These are phyloP conservation scores for Patella pellucida DNA, from an alignment of 2,888 invertebrate genomes.

Conservation along the genomic window DNA sequence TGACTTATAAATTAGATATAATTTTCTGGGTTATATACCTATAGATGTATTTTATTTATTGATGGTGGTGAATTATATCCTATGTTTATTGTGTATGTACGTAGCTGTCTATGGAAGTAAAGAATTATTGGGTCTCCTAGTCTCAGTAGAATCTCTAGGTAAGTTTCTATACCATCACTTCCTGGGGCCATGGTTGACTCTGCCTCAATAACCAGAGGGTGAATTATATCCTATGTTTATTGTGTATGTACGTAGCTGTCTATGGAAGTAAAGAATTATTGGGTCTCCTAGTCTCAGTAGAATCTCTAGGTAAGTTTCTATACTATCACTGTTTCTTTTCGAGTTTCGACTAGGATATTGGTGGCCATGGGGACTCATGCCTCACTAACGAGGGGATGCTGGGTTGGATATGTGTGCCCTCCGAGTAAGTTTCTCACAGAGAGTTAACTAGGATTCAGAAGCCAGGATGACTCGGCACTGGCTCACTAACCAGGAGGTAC, in stretches of 20 bases:
- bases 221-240: slow-evolving; percentile 57
- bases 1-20: slow-evolving; percentile 41
- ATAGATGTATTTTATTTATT: slow-evolving; percentile 47
- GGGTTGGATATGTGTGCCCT: too few relatives aligned
- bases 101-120: slow-evolving; percentile 45
- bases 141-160: slow-evolving; percentile 52
- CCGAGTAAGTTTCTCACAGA: too few relatives aligned
- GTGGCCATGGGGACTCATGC: too few relatives aligned
- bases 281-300: slow-evolving; percentile 42
- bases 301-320: slow-evolving; percentile 51
- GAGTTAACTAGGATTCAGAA: too few relatives aligned
- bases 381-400: too few relatives aligned
- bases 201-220: too few relatives aligned
- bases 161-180: slow-evolving; percentile 31
- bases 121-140: slow-evolving; percentile 41
- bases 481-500: too few relatives aligned
- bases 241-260: slow-evolving; percentile 47
- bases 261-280: slow-evolving; percentile 45
- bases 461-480: too few relatives aligned
- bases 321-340: background rate
- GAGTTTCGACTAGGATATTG: too few relatives aligned
- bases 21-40: slow-evolving; percentile 46
- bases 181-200: too few relatives aligned
- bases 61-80: slow-evolving; percentile 51
- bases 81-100: slow-evolving; percentile 56